Evolutionary conservation across 2,113 vertebrate species (phyloP).

Genomic region (Alligator mississippiensis): DNA sequence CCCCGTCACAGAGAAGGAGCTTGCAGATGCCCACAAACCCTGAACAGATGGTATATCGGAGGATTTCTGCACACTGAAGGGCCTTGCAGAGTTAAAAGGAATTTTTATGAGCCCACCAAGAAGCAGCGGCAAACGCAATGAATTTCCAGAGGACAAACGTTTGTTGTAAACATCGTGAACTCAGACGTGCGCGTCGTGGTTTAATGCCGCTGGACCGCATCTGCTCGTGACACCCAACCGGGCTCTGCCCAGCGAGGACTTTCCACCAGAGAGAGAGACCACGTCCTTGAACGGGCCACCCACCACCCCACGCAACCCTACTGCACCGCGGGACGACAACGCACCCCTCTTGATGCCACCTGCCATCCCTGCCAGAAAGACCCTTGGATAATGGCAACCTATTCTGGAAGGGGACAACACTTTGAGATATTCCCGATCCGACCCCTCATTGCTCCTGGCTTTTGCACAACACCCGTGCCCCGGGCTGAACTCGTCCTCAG

Average conservation of each 20-base stretch:
- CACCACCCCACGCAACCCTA: too few species aligned
- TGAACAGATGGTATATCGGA: conserved; percentile 61
- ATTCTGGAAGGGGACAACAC: too few species aligned
- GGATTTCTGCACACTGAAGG: conserved; percentile 47
- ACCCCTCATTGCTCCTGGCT: too few species aligned
- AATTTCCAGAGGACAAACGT: conserved; percentile 54
- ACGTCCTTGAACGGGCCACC: too few species aligned
- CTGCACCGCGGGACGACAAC: too few species aligned
- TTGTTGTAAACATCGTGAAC: conserved; percentile 21
- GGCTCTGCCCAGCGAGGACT: neutral
- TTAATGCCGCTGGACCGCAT: neutral
- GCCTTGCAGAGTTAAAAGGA: conserved; percentile 32
- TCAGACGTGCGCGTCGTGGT: neutral
- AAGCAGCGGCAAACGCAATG: conserved; percentile 56
- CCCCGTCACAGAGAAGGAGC: conserved; percentile 45
- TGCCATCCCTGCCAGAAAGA: too few species aligned
- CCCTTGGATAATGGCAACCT: too few species aligned
- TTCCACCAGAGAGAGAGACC: neutral
- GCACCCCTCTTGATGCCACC: too few species aligned
- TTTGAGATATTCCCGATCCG: too few species aligned
- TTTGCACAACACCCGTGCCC: too few species aligned
- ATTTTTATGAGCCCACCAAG: conserved; percentile 63
- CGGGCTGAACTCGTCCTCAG: too few species aligned
- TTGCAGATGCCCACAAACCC: conserved; percentile 45
- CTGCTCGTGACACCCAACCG: neutral